Evolutionary conservation across 2,888 invertebrate species (phyloP).

Genomic region (Elegia similella): DNA sequence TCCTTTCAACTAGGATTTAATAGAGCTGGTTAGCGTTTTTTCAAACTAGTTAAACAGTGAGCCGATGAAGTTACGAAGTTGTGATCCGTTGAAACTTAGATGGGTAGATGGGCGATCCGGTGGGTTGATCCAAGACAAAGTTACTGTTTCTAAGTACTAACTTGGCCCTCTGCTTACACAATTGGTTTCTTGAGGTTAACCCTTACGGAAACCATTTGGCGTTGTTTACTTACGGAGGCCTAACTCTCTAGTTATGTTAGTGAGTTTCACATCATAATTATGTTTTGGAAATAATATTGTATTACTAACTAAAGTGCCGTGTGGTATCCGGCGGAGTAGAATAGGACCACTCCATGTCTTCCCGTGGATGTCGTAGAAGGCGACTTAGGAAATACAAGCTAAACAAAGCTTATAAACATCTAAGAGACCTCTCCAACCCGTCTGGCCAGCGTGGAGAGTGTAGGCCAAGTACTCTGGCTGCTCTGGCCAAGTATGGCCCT

Average conservation of each 20-base stretch:
- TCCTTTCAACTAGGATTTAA: slow-evolving; percentile 9
- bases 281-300: too few species aligned
- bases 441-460: too few species aligned
- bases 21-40: neutral
- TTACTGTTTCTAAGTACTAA: slow-evolving; percentile 2
- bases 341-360: too few species aligned
- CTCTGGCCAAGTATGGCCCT: too few species aligned
- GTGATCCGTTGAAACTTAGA: slow-evolving; percentile 11
- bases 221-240: neutral
- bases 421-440: too few species aligned
- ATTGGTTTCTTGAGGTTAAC: neutral
- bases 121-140: slow-evolving; percentile 1
- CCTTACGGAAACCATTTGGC: slow-evolving; percentile 4
- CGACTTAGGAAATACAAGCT: too few species aligned
- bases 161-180: slow-evolving; percentile 6
- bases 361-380: too few species aligned
- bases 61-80: slow-evolving; percentile 3
- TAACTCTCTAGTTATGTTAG: neutral
- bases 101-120: slow-evolving; percentile 1
- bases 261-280: neutral
- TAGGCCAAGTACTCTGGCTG: too few species aligned
- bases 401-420: too few species aligned
- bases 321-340: too few species aligned
- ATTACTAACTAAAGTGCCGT: too few species aligned
- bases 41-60: neutral